Percentiles rank a stretch among this genome's conserved stretches.
Conservation (phyloP, 2,888 invertebrate genomes). For the Caradrina clavipalpis region DNA sequence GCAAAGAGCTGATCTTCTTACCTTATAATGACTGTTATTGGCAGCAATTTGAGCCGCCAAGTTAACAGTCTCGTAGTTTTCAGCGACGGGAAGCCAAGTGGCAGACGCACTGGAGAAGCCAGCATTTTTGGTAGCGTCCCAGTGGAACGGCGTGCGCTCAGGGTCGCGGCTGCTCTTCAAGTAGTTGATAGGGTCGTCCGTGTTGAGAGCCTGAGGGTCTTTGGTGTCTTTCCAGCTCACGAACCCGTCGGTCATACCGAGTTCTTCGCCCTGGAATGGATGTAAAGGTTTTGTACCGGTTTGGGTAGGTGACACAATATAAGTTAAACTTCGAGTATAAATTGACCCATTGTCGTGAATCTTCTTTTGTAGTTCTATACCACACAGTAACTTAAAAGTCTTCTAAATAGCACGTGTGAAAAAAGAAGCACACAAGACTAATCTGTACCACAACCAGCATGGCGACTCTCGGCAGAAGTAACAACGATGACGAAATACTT, state of each 20-base stretch:
- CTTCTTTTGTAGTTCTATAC: too few relatives aligned
- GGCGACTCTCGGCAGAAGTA: too few relatives aligned
- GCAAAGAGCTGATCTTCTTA: conserved; percentile 37
- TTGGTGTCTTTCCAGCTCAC: conserved; percentile 92
- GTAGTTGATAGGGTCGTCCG: conserved; percentile 92
- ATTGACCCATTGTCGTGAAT: too few relatives aligned
- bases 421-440: too few relatives aligned
- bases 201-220: conserved; percentile 92
- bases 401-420: too few relatives aligned
- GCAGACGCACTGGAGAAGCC: conserved; percentile 82
- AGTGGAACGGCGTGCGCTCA: conserved; percentile 92
- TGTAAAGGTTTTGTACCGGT: not conserved
- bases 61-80: conserved; percentile 91
- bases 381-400: too few relatives aligned
- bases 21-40: conserved; percentile 89
- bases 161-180: conserved; percentile 91
- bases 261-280: conserved; percentile 93
- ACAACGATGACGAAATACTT: too few relatives aligned
- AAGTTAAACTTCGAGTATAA: too few relatives aligned
- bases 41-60: conserved; percentile 85
- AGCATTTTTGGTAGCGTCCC: conserved; percentile 89
- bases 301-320: not conserved
- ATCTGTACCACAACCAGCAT: too few relatives aligned
- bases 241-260: conserved; percentile 94
- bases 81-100: conserved; percentile 92